Base-by-base conservation (phyloP, 2,888 invertebrate species). In the Byasa hedistus region DNA sequence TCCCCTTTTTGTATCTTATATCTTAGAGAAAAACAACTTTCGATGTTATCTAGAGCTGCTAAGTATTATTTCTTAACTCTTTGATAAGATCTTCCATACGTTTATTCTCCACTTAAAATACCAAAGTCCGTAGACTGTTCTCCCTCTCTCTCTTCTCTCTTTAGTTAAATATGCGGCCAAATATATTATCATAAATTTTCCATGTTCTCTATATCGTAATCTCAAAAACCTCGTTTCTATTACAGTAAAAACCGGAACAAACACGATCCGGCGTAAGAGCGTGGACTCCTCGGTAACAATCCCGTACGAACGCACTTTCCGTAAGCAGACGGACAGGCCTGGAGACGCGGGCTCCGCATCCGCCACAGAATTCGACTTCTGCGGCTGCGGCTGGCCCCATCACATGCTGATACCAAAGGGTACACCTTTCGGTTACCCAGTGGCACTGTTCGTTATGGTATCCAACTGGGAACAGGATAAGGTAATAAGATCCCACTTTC, bases 301-400 rank as follows among this genome's bases (percentile, higher is more conserved):
- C 78, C 96, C 96, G 0, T 96, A 95, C 81, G 96, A 96, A 79
- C 92, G 95, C 67, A 96, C 95, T 1, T 97, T 96, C 94, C 93
- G 95, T 19, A 93, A 94, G 80, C 94, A 95, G 71, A 75, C 80
- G 0, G 91, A 86, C 66, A 91, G 95, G 0, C 95, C 95, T 0
- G 92, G 88, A 0, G 92, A 92, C 51, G 72, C 83, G 0, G 81
- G 88, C n/a, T 78, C 91, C 0, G 89, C 85, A 0, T 86, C 88
- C 5, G 83, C 92, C 0, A 86, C 86, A 0, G 88, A 91, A 71
- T 95, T 95, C 86, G 95, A 95, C 85, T 96, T 95, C 93, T 97
- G 97, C 86, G 96, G 96, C 67, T 97, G 97, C 75, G 96, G 96
- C 59, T 96, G 96, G 96, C 96, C 96, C 0, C 94, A 96, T 68